These are phyloP conservation scores for Chiloscyllium plagiosum DNA, from an alignment of 2,113 vertebrate species.

Conservation along the genomic window DNA sequence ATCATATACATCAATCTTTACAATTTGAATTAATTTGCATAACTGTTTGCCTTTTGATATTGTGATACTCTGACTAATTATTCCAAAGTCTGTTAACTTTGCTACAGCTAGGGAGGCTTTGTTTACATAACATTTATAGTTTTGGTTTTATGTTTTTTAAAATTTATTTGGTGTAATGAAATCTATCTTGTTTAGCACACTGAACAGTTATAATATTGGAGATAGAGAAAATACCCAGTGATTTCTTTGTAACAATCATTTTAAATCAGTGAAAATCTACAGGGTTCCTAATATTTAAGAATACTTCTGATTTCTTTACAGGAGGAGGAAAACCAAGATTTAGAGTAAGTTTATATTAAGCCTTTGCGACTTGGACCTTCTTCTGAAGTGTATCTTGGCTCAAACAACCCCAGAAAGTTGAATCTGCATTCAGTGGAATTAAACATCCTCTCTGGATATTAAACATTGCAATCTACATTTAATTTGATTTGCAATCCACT, in stretches of 20 bases:
- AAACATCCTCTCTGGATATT: not conserved
- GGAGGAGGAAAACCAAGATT: not conserved
- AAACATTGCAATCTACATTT: not conserved
- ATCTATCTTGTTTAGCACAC: not conserved
- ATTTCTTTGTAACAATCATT: not conserved
- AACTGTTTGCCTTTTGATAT: not conserved
- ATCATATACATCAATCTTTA: not conserved
- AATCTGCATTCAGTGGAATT: conserved; percentile 7
- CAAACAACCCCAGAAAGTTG: not conserved
- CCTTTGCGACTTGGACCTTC: not conserved
- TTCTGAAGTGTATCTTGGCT: not conserved
- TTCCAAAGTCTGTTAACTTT: not conserved
- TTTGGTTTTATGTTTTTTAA: too few species aligned
- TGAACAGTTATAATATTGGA: not conserved
- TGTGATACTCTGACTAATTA: not conserved
- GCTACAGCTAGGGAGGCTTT: not conserved
- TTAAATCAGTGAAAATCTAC: not conserved
- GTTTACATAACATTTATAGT: not conserved
- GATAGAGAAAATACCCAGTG: not conserved
- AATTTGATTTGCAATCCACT: not conserved
- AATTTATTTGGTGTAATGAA: not conserved
- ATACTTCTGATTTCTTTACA: not conserved
- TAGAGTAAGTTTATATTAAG: not conserved
- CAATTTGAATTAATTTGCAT: not conserved
- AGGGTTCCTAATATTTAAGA: not conserved